These are phyloP conservation scores for Corythaeola cristata DNA, from an alignment of 2,113 vertebrate genomes.

Conservation along the genomic window DNA sequence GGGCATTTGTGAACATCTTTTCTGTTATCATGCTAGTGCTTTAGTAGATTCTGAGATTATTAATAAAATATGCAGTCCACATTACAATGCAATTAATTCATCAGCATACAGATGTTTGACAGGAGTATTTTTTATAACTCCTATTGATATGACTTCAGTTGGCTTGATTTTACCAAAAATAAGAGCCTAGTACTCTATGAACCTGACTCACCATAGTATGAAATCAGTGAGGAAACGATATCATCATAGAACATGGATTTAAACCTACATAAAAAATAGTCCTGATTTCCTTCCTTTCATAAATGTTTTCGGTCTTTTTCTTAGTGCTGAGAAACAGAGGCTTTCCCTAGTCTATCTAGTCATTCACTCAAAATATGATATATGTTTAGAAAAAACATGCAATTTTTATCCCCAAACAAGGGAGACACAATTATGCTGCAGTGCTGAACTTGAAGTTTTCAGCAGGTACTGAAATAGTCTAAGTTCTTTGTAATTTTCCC, in stretches of 20 bases:
- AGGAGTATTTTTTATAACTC: neutral
- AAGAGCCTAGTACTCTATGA: neutral
- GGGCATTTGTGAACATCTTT: neutral
- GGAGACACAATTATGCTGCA: neutral
- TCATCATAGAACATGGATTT: neutral
- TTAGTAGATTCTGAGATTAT: neutral
- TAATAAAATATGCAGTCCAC: neutral
- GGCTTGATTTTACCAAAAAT: neutral
- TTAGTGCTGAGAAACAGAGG: neutral
- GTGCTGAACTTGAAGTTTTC: neutral
- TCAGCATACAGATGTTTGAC: neutral
- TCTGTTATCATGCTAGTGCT: neutral
- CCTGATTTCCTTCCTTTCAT: neutral
- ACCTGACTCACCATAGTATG: neutral
- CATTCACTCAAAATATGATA: neutral
- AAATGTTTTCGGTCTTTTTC: neutral
- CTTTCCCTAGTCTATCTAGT: neutral
- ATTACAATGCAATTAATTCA: neutral
- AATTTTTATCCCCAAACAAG: neutral
- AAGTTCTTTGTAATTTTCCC: neutral
- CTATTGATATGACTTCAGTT: neutral
- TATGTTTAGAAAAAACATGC: neutral
- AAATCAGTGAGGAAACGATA: neutral
- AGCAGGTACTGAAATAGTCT: neutral
- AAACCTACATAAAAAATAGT: neutral